Base-by-base conservation (phyloP, 2,797 vertebrate species). In the Parauchenoglanis ngamensis region DNA sequence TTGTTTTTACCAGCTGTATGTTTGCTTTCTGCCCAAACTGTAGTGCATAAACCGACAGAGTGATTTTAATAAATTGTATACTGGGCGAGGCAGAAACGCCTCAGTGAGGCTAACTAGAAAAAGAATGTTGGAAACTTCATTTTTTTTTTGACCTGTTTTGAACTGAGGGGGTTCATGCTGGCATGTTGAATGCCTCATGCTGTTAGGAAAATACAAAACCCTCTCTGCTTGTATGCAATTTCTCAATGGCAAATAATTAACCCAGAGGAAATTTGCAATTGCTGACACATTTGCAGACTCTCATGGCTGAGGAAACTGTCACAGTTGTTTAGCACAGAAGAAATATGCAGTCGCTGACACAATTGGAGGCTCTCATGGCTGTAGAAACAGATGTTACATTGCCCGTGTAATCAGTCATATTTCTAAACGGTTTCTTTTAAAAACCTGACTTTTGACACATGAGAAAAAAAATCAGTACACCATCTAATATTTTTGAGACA, bases 91-190 rank as follows among this genome's bases (percentile, higher is more conserved):
- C 31, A 80, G 31, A 80, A 44, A 5, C 15, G 35, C 2, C 28
- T 31, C 54, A 35, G 82, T 46, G 54, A 84, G 59, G 80, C 12
- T 78, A 57, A 35, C 7, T 44, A 21, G 85, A 35, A 31, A 21
- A 79, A 86, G 25, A 49, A 77, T 77, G 84, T 75, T 86, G 59
- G 17, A 67, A 78, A 56, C 77, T 80, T 40, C 17, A 75, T 85
- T 81, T 84, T 81, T 84, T 68, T 15, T 85, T 76, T 89, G 83
- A 90, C 86, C 79, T 87, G 82, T 85, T 67, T 77, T 56, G 57
- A 79, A 75, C 77, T 84, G 79, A 65, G 44, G 54, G 65, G n/a
- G 77, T 40, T 86, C 63, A 49, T 8, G 65, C 78, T 54, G 77
- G 25, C 65, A 84, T 70, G 13, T n/a, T 56, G 63, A 86, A 84